phyloP scores from a whole-genome alignment of 2,113 vertebrate genomes.

The Phasianus colchicus region DNA sequence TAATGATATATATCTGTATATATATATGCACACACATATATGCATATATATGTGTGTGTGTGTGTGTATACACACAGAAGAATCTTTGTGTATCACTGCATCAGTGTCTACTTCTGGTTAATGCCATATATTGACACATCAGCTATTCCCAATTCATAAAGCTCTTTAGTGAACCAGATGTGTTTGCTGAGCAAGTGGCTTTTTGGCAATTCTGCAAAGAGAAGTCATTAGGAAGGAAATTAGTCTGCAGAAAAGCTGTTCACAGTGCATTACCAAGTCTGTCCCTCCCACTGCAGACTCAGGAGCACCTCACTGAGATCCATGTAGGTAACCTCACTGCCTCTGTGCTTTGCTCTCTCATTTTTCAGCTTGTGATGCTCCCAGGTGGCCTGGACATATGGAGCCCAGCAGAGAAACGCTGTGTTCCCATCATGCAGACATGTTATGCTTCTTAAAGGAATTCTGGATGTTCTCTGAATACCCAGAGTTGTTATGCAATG shows the following conservation, averaged over 20 bases:
- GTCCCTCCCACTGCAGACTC: neutral
- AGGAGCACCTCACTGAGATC: fast-evolving
- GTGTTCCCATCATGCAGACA: neutral
- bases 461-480: neutral
- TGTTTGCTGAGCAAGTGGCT: neutral
- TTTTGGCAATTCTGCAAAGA: neutral
- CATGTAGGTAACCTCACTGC: neutral
- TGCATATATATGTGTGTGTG: too few relatives aligned
- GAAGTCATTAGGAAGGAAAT: neutral
- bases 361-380: neutral
- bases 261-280: fast-evolving
- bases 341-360: neutral
- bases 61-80: too few relatives aligned
- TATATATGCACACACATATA: too few relatives aligned
- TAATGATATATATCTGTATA: neutral
- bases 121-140: neutral
- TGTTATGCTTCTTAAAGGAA: neutral
- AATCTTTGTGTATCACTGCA: neutral
- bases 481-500: neutral
- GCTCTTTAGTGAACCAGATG: neutral
- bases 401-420: fast-evolving
- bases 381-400: neutral
- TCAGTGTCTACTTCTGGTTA: neutral
- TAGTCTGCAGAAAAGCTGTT: neutral
- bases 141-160: neutral